Base-by-base conservation (phyloP, 2,888 invertebrate species). In the Congeria kusceri region DNA sequence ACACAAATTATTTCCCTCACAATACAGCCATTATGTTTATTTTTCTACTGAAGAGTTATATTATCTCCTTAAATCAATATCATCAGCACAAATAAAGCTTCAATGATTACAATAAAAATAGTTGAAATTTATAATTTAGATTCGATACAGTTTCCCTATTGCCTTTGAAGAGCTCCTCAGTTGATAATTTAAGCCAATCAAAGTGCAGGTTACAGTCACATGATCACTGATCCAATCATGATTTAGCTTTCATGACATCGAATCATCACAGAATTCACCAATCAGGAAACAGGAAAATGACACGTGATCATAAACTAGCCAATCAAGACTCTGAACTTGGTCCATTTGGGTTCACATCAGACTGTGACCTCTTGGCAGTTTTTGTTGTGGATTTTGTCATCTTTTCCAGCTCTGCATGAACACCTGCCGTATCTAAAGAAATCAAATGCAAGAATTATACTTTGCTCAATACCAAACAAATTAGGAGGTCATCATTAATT, bases 361-460 rank as follows among this genome's bases (percentile, higher is more conserved):
- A 81, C 46, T 83, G 75, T 58, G 84, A 65, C 77, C 84, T 74
- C 79, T 84, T 86, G 20, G 53, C 25, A 67, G 86, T 77, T 72
- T 83, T 83, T 68, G 80, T 77, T 56, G 79, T 78, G 66, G 67
- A 47, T 69, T 81, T 80, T 64, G 97, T 96, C 92, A 98, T 95
- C 85, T 98, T 96, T 94, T 98, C 98, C 53, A 98, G 95, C 94
- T 98, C 98, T 13, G 98, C 98, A 80, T 97, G 95, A 94, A 97
- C 96, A 27, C 96, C 95, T 70, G 96, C 95, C 93, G 96, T 96
- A 92, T 96, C 97, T 79, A 95, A 13, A 84, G 80, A n/a, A 28
- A 44, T 15, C 53, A 56, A 61, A 67, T n/a, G 32, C 47, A 58
- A 27, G n/a, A 56, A 15, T 66, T 27, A 53, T 20, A 39, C 39